Base-by-base conservation (phyloP, 2,113 vertebrate genomes). In the Leucopsar rothschildi region DNA sequence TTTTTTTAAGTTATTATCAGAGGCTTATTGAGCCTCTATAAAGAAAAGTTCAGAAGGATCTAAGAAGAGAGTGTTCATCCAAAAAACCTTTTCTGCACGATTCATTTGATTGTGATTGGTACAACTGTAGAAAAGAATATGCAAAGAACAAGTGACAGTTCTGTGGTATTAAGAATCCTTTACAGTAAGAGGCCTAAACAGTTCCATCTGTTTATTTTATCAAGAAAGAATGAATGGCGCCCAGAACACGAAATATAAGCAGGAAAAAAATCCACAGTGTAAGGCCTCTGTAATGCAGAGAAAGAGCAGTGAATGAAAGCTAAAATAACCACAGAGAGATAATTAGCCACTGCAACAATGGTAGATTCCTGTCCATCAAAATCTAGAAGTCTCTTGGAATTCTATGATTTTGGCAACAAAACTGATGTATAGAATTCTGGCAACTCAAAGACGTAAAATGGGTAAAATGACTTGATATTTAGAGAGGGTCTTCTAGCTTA, bases 31-130 rank as follows among this genome's bases (percentile, higher is more conserved):
- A 75, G 17, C 4, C 0, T 45, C 9, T 8, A 27, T 18, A 39
- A 55, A 6, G 20, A 57, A 88, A 86, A 83, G 20, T 20, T 60
- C 13, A 40, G 15, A 69, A 64, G 52, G n/a, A n/a, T 89, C 23
- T 71, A 29, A 42, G 25, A 59, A n/a, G 39, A 57, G 3, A 15
- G 15, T 12, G 2, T 14, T 70, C 66, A 25, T 60, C n/a, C 56
- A 19, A 53, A 59, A 88, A 78, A 22, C 0, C 4, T 64, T 39
- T 82, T 37, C 44, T n/a, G 22, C 16, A 52, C 0, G 0, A 83
- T 72, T 80, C 49, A 44, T n/a, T 69, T 65, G 49, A 60, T 50
- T 69, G 17, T 31, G 50, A 40, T 52, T n/a, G 22, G 10, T 45
- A 35, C 6, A 49, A 22, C 42, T 66, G 49, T 4, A 53, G 40